Conservation (phyloP, 1,140 invertebrate species). For the Dinothrombium tinctorium region DNA sequence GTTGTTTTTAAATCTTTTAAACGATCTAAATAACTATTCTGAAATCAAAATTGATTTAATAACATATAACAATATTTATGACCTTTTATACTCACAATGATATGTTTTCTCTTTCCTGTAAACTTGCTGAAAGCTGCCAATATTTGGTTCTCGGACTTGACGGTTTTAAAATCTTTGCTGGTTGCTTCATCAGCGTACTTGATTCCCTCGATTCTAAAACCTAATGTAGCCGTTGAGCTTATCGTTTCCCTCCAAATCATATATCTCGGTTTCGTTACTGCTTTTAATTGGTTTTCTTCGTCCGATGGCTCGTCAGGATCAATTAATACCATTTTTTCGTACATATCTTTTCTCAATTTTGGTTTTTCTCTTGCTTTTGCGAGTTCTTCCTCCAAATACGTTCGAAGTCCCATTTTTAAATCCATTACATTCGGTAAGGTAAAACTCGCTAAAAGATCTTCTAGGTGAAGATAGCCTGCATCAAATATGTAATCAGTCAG, state of each 20-base stretch:
- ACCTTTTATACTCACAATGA: slow-evolving; percentile 35
- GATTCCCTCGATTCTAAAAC: slow-evolving; percentile 87
- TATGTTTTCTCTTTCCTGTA: slow-evolving; percentile 45
- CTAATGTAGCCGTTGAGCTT: slow-evolving; percentile 75
- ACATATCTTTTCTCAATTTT: slow-evolving; percentile 84
- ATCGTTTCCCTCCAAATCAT: slow-evolving; percentile 96
- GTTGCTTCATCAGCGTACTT: slow-evolving; percentile 56
- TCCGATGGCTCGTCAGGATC: slow-evolving; percentile 65
- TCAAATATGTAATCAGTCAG: slow-evolving; percentile 5
- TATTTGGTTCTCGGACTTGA: slow-evolving; percentile 53
- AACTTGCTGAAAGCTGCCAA: slow-evolving; percentile 56
- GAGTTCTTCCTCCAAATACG: slow-evolving; percentile 80
- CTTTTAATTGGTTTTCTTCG: slow-evolving; percentile 64
- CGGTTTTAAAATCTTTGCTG: slow-evolving; percentile 91
- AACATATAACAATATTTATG: not conserved
- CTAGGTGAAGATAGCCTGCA: slow-evolving; percentile 51
- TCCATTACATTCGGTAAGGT: slow-evolving; percentile 83
- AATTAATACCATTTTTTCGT: slow-evolving; percentile 92
- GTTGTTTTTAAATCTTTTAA: slow-evolving; percentile 18
- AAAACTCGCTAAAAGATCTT: slow-evolving; percentile 75
- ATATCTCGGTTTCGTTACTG: slow-evolving; percentile 80
- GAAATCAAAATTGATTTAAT: not conserved
- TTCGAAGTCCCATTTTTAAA: slow-evolving; percentile 80
- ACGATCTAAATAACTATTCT: slow-evolving; percentile 16
- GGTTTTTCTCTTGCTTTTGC: slow-evolving; percentile 82